Evolutionary conservation across 2,888 invertebrate species (phyloP).

Genomic region (Iphiclides podalirius): DNA sequence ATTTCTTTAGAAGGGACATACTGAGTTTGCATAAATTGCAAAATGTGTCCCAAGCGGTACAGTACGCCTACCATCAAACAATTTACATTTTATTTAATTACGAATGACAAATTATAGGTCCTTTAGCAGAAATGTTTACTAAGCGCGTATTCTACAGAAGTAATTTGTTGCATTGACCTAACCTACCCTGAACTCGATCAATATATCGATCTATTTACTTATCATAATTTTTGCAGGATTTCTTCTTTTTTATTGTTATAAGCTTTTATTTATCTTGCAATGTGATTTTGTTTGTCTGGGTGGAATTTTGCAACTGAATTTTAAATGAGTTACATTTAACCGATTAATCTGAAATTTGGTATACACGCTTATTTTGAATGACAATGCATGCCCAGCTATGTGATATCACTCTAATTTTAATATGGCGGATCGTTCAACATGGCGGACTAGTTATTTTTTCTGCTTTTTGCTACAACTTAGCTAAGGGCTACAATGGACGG

Average conservation of each 20-base stretch:
- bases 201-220: neutral
- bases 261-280: too few relatives aligned
- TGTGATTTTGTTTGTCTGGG: too few relatives aligned
- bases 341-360: too few relatives aligned
- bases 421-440: too few relatives aligned
- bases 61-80: constrained; percentile 14
- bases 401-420: too few relatives aligned
- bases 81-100: constrained; percentile 22
- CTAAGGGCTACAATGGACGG: too few relatives aligned
- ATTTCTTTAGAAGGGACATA: constrained; percentile 6
- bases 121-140: constrained; percentile 2
- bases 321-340: neutral
- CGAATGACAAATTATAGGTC: constrained; percentile 17
- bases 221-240: too few relatives aligned
- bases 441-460: too few relatives aligned
- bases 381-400: too few relatives aligned
- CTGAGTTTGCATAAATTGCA: constrained; percentile 18
- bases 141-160: constrained; percentile 3
- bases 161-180: constrained; percentile 3
- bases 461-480: too few relatives aligned
- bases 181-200: neutral
- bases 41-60: constrained; percentile 18
- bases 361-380: too few relatives aligned
- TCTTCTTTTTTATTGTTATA: neutral
- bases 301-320: too few relatives aligned